Evolutionary conservation across 2,113 vertebrate species (phyloP).

Genomic region (Prionailurus viverrinus): DNA sequence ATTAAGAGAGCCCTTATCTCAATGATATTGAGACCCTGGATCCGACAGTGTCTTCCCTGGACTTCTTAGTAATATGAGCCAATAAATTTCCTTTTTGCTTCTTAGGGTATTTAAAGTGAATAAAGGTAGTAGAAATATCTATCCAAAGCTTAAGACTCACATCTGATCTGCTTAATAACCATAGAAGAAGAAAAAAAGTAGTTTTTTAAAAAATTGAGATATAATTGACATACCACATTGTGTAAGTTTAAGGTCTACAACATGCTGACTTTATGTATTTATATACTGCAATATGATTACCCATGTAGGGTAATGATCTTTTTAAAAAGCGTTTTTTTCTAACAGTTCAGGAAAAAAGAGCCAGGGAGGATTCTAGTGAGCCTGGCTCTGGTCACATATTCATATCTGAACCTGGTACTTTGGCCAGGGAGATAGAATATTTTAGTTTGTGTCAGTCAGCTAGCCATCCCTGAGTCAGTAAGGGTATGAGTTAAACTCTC

Average conservation of each 20-base stretch:
- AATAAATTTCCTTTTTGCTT: neutral
- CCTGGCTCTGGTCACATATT: neutral
- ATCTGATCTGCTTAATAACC: neutral
- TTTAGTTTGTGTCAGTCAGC: neutral
- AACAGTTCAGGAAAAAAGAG: neutral
- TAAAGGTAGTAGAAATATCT: neutral
- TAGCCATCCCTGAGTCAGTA: neutral
- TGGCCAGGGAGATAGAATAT: neutral
- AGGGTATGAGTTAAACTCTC: neutral
- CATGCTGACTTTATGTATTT: neutral
- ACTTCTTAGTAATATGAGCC: neutral
- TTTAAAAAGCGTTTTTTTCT: neutral
- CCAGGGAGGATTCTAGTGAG: neutral
- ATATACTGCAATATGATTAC: neutral
- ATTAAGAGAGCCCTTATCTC: neutral
- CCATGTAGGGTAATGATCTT: neutral
- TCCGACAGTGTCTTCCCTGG: neutral
- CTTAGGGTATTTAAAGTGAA: neutral
- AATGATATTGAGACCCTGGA: neutral
- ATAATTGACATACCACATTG: neutral
- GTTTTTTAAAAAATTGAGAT: neutral
- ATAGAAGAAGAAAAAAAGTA: neutral
- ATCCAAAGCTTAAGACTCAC: neutral
- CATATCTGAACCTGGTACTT: constrained; percentile 9
- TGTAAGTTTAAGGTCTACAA: neutral